Evolutionary conservation across 1,140 invertebrate species (phyloP).

Genomic region (Anagrus nilaparvatae): DNA sequence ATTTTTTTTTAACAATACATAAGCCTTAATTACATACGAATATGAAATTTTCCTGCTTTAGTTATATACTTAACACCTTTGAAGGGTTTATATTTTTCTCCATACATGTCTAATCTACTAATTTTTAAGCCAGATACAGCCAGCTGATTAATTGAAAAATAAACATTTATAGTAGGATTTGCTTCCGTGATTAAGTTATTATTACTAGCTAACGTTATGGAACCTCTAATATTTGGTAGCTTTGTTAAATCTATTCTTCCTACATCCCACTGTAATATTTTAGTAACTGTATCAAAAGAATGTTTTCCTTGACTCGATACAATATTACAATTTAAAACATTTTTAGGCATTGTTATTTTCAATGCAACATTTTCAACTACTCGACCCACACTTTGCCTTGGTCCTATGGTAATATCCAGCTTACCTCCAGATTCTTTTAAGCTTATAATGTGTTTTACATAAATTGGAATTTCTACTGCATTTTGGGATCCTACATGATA

Average conservation of each 20-base stretch:
- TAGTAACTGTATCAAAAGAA: conserved; percentile 94
- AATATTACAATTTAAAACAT: conserved; percentile 89
- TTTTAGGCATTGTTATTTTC: conserved; percentile 97
- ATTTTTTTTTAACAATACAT: no score
- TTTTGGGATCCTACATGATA: conserved; percentile 96
- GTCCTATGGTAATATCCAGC: conserved; percentile 91
- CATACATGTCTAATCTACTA: conserved; percentile 96
- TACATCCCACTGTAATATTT: conserved; percentile 91
- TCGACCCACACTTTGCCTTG: conserved; percentile 93
- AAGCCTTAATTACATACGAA: conserved; percentile 91
- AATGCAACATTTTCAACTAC: conserved; percentile 76
- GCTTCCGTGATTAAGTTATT: no score
- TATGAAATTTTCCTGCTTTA: conserved; percentile 96
- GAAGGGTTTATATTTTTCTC: conserved; percentile 98
- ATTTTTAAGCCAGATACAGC: conserved; percentile 97
- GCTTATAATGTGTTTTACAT: conserved; percentile 84
- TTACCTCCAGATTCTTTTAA: conserved; percentile 76
- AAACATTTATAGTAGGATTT: no score
- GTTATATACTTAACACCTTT: conserved; percentile 99
- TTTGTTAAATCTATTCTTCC: conserved; percentile 91
- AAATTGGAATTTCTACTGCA: conserved; percentile 92
- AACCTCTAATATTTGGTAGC: conserved; percentile 88
- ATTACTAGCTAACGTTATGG: conserved; percentile 50
- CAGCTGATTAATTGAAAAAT: conserved; percentile 93
- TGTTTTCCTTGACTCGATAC: conserved; percentile 95